Evolutionary conservation across 2,797 vertebrate species (phyloP).

Genomic region (Coracias cyanogaster): DNA sequence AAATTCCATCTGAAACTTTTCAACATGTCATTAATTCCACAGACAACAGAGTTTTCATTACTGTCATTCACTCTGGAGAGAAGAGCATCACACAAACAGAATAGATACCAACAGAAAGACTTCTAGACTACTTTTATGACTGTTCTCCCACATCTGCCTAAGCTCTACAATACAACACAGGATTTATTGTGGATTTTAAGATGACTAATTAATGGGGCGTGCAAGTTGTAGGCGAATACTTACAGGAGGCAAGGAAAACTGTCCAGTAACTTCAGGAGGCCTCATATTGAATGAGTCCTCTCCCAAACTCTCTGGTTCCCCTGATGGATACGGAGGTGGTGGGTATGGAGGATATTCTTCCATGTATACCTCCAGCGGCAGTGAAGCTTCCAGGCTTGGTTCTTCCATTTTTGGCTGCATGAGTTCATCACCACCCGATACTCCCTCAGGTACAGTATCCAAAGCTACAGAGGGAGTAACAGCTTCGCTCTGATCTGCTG

Average conservation of each 20-base stretch:
- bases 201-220: not conserved
- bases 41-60: not conserved
- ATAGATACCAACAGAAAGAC: not conserved
- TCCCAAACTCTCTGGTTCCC: conserved; percentile 87
- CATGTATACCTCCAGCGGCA: conserved; percentile 84
- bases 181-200: not conserved
- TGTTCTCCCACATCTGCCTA: not conserved
- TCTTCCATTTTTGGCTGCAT: conserved; percentile 54
- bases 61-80: not conserved
- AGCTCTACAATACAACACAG: not conserved
- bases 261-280: conserved; percentile 93
- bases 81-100: not conserved
- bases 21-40: not conserved
- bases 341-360: conserved; percentile 97
- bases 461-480: conserved; percentile 79
- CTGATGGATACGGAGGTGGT: conserved; percentile 92
- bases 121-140: not conserved
- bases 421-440: conserved; percentile 12
- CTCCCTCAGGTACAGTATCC: conserved; percentile 81
- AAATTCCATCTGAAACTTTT: not conserved
- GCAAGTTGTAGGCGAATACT: conserved; percentile 48
- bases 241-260: conserved; percentile 92
- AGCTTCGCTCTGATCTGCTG: conserved; percentile 76
- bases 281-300: conserved; percentile 90
- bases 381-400: conserved; percentile 66